Conservation (phyloP, 1,140 invertebrate genomes). For the Berghia stephanieae region DNA sequence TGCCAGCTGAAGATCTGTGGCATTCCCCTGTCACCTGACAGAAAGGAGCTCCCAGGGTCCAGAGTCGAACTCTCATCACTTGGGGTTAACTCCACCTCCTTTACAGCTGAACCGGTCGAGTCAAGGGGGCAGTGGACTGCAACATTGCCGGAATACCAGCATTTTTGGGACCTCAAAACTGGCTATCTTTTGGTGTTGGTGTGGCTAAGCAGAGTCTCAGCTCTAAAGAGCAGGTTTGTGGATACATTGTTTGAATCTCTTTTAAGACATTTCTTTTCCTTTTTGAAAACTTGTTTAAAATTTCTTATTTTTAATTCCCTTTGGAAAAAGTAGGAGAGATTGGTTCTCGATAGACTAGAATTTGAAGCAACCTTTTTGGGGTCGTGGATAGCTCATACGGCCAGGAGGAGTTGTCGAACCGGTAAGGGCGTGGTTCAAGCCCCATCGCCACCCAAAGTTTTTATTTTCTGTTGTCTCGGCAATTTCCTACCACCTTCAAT, state of each 20-base stretch:
- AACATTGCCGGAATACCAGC: constrained; percentile 53
- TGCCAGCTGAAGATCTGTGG: constrained; percentile 46
- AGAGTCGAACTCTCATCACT: constrained; percentile 53
- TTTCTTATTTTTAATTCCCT: background rate
- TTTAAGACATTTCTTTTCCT: background rate
- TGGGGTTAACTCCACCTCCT: constrained; percentile 59
- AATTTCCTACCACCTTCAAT: background rate
- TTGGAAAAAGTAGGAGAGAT: background rate
- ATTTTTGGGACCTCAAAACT: constrained; percentile 49
- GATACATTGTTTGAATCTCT: background rate
- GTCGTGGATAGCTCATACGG: too few relatives aligned
- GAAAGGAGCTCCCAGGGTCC: constrained; percentile 34
- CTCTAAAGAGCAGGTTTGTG: constrained; percentile 46
- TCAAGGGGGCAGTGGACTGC: constrained; percentile 50
- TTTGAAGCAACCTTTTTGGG: too few relatives aligned
- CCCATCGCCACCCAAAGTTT: too few relatives aligned
- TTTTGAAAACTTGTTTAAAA: background rate
- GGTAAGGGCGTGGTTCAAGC: too few relatives aligned
- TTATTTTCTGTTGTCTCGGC: too few relatives aligned
- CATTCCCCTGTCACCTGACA: constrained; percentile 31
- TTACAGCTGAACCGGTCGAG: constrained; percentile 49
- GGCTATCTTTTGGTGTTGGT: constrained; percentile 60
- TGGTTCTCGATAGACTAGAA: too few relatives aligned
- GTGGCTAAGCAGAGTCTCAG: constrained; percentile 45
- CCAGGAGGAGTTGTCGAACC: too few relatives aligned